These are phyloP conservation scores for Melinaea marsaeus DNA, from an alignment of 2,888 invertebrate species.

Conservation along the genomic window DNA sequence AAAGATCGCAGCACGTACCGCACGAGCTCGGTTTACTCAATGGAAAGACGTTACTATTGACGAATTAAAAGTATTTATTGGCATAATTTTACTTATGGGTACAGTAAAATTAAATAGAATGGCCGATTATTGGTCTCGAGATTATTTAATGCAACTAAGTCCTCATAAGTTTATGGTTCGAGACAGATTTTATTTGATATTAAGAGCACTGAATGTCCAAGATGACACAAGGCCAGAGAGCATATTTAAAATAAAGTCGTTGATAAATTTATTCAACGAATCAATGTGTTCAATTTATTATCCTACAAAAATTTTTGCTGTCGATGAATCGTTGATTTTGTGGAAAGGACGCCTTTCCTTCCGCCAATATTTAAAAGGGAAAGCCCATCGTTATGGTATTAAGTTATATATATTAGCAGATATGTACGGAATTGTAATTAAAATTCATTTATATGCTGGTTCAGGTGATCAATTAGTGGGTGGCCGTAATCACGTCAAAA, in stretches of 20 bases:
- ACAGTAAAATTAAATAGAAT: slow-evolving; percentile 27
- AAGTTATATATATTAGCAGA: too few relatives aligned
- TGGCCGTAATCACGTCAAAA: too few relatives aligned
- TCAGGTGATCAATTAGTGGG: too few relatives aligned
- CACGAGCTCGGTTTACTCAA: slow-evolving; percentile 15
- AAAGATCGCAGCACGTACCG: slow-evolving; percentile 18
- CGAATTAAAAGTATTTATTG: slow-evolving; percentile 26
- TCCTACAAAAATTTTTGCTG: slow-evolving; percentile 11
- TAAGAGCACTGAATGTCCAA: slow-evolving; percentile 23
- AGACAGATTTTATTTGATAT: slow-evolving; percentile 27
- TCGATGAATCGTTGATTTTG: too few relatives aligned
- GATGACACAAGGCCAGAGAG: background rate
- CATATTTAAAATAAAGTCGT: background rate
- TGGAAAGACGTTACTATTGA: slow-evolving; percentile 11
- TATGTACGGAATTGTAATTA: too few relatives aligned
- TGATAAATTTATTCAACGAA: slow-evolving; percentile 35
- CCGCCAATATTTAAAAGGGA: too few relatives aligned
- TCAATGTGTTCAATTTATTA: slow-evolving; percentile 29
- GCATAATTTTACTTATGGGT: slow-evolving; percentile 23
- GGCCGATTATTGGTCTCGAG: slow-evolving; percentile 27
- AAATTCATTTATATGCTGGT: too few relatives aligned
- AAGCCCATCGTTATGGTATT: too few relatives aligned
- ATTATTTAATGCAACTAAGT: slow-evolving; percentile 21
- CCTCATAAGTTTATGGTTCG: slow-evolving; percentile 16
- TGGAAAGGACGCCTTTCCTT: too few relatives aligned